A percentile compares a stretch with the other conserved stretches of the same genome.
Conservation (phyloP, 2,888 invertebrate genomes). For the Aromia moschata region DNA sequence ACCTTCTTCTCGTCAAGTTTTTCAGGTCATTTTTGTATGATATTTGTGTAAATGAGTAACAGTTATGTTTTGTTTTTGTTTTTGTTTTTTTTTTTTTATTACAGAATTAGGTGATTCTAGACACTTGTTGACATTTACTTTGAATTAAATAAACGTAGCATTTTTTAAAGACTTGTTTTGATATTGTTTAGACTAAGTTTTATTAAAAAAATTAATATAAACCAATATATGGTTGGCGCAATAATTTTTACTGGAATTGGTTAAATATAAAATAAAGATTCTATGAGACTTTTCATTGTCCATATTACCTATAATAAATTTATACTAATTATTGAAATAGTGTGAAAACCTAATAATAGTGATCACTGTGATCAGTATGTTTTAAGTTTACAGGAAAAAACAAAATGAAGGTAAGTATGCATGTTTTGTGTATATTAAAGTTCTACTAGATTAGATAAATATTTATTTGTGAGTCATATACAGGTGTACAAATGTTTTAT, state of each 20-base stretch:
- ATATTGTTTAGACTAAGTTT: constrained; percentile 54
- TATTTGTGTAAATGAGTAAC: constrained; percentile 36
- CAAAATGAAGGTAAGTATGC: too few relatives aligned
- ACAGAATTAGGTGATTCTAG: constrained; percentile 51
- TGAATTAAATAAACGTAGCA: constrained; percentile 52
- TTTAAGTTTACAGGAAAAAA: too few relatives aligned
- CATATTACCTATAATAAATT: constrained; percentile 11
- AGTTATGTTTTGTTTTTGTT: constrained; percentile 30
- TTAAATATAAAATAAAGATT: constrained; percentile 49
- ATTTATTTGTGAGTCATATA: too few relatives aligned
- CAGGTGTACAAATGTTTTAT: too few relatives aligned
- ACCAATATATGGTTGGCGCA: constrained; percentile 49
- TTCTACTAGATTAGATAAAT: too few relatives aligned
- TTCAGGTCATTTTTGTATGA: constrained; percentile 37
- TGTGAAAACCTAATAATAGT: background rate
- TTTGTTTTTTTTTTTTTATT: constrained; percentile 33
- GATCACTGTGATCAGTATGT: too few relatives aligned
- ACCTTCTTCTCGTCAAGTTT: constrained; percentile 46
- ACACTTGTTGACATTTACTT: constrained; percentile 51
- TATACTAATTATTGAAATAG: background rate
- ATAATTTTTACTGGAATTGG: constrained; percentile 55
- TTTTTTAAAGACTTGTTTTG: constrained; percentile 56
- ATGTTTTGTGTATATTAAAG: too few relatives aligned
- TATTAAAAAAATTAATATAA: constrained; percentile 41
- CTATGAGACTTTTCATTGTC: constrained; percentile 39